Evolutionary conservation across 2,888 invertebrate genomes (phyloP).

Genomic region (Drosophila monieri): DNA sequence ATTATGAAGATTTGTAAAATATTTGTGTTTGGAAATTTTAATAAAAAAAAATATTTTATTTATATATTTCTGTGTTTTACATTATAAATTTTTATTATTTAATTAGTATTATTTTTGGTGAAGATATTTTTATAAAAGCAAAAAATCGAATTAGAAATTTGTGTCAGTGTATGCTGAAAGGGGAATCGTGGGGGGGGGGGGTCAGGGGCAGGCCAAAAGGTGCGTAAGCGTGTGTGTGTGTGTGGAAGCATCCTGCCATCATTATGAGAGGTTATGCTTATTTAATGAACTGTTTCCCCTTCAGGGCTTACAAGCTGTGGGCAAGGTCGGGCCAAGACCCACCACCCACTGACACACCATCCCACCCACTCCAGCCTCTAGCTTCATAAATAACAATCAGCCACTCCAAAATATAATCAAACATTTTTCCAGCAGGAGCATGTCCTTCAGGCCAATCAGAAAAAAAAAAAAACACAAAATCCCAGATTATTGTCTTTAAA

Average conservation of each 20-base stretch:
- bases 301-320: constrained; percentile 17
- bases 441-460: constrained; percentile 4
- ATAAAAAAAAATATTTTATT: background rate
- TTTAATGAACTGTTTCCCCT: constrained; percentile 63
- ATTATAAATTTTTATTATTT: background rate
- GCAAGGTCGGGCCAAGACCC: constrained; percentile 27
- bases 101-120: background rate
- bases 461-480: constrained; percentile 8
- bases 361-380: background rate
- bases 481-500: constrained; percentile 13
- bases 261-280: constrained; percentile 71
- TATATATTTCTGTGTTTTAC: background rate
- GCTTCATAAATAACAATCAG: constrained; percentile 36
- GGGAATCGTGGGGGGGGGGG: background rate
- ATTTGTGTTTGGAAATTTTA: too few species aligned
- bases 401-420: constrained; percentile 35
- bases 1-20: too few species aligned
- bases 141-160: background rate
- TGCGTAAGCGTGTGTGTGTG: constrained; percentile 11
- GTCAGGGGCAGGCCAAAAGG: background rate
- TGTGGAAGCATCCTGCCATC: constrained; percentile 39
- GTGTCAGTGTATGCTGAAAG: background rate
- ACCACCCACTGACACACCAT: background rate
- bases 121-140: too few species aligned
- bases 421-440: constrained; percentile 17